Percentiles rank a stretch among this genome's conserved stretches.
phyloP scores from a whole-genome alignment of 2,888 invertebrate genomes.

The Calameuta filiformis region DNA sequence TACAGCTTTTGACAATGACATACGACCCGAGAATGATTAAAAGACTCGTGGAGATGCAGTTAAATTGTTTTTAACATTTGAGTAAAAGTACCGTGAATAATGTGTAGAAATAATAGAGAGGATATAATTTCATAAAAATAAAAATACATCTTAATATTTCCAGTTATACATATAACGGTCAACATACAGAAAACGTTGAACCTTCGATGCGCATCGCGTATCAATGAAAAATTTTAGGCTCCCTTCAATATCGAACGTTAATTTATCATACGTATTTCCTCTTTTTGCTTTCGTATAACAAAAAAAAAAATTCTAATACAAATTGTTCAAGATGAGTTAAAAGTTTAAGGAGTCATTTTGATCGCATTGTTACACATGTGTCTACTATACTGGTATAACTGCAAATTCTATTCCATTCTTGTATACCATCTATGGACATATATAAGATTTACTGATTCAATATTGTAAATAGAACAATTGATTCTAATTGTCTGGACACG shows the following conservation, averaged over 20 bases:
- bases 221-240: not conserved
- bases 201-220: not conserved
- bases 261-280: not conserved
- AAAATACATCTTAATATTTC: not conserved
- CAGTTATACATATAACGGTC: not conserved
- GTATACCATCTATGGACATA: not conserved
- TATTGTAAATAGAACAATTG: not conserved
- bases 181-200: not conserved
- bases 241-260: not conserved
- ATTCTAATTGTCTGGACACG: not conserved
- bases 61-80: not conserved
- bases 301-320: not conserved
- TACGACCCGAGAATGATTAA: not conserved
- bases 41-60: not conserved
- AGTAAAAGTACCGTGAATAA: not conserved
- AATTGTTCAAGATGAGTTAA: not conserved
- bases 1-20: slow-evolving; percentile 1
- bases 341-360: not conserved
- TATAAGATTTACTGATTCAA: not conserved
- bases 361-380: not conserved
- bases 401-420: not conserved
- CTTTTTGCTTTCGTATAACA: not conserved
- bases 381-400: not conserved
- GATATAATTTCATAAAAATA: not conserved
- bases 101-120: not conserved